Evolutionary conservation across 2,113 vertebrate genomes (phyloP), one percentile per base, ranked within the genome.

Genomic region (Erythrolamprus reginae): DNA sequence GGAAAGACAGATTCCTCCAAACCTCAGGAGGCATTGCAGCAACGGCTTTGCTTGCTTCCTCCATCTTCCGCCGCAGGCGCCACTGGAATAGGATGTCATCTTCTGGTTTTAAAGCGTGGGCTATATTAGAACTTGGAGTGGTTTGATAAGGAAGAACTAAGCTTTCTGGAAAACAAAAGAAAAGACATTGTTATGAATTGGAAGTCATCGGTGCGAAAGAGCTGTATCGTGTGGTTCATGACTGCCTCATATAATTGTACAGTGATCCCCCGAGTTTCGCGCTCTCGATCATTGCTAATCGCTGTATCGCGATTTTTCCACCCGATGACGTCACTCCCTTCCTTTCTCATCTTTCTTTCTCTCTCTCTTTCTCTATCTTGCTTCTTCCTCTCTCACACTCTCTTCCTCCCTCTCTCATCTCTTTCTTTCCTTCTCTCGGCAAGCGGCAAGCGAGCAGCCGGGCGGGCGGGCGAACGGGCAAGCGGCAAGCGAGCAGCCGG

Each of bases 11-110:
- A 58, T 13, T 92, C 24, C 53, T 83, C 84, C 61, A 45, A 52
- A 89, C 92, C 56, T 94, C 92, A 77, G 3, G 47, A 55, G 93
- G 19, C 84, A 83, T 89, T 26, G 51, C 23, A 5, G 45, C 52
- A 12, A 6, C 5, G 0, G 56, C 84, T 52, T 84, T 55, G 77
- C 65, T 88, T 42, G 98, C 97, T 93, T 97, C 96, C 89, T 98
- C 98, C 95, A 98, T 97, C 94, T 98, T 99, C 91, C 98, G 97
- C 84, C 97, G 97, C 87, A 98, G 96, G 51, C 98, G 97, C 98
- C 98, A 99, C 94, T 98, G 98, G 93, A 97, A 98, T 86, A 99
- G 95, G 92, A 99, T 98, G 95, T 99, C 98, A 21, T 98, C 97
- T 85, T 98, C 98, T 3, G 97, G 98, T 15, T 86, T 92, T 45